Conservation (phyloP, 2,888 invertebrate genomes). For the Muschampia plurimacula region DNA sequence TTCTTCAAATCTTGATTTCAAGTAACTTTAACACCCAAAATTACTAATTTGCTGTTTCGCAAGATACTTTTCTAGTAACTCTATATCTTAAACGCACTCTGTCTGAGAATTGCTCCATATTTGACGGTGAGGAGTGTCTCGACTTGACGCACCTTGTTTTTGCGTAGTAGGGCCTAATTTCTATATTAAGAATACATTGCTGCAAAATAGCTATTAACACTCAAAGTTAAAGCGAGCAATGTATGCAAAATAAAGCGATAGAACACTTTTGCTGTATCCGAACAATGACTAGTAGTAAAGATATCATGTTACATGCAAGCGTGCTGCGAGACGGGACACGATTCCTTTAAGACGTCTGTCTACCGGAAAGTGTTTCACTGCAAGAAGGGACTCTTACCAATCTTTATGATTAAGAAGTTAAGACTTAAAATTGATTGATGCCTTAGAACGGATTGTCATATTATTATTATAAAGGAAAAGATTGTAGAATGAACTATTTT, state of each 20-base stretch:
- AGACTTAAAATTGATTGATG: not conserved
- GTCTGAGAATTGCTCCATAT: slow-evolving; percentile 44
- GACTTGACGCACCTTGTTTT: not conserved
- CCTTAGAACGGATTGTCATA: not conserved
- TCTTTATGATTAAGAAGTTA: slow-evolving; percentile 1
- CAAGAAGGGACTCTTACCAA: not conserved
- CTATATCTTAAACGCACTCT: slow-evolving; percentile 33
- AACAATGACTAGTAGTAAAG: slow-evolving; percentile 11
- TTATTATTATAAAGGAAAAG: slow-evolving; percentile 31
- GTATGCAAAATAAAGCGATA: not conserved
- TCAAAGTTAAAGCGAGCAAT: slow-evolving; percentile 12
- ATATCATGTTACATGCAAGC: slow-evolving; percentile 34
- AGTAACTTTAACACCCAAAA: not conserved
- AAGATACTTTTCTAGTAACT: slow-evolving; percentile 27
- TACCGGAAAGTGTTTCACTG: slow-evolving; percentile 9
- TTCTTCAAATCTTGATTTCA: not conserved
- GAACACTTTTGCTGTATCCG: not conserved
- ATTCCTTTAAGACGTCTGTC: slow-evolving; percentile 30
- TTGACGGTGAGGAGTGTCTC: slow-evolving; percentile 35
- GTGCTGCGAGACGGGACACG: slow-evolving; percentile 32
- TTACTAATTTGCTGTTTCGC: not conserved
- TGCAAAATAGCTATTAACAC: not conserved
- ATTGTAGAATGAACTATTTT: slow-evolving; percentile 35
- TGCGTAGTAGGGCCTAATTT: not conserved
- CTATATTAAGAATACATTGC: slow-evolving; percentile 14